Evolutionary conservation across 2,113 vertebrate genomes (phyloP).

Genomic region (Cathartes aura): DNA sequence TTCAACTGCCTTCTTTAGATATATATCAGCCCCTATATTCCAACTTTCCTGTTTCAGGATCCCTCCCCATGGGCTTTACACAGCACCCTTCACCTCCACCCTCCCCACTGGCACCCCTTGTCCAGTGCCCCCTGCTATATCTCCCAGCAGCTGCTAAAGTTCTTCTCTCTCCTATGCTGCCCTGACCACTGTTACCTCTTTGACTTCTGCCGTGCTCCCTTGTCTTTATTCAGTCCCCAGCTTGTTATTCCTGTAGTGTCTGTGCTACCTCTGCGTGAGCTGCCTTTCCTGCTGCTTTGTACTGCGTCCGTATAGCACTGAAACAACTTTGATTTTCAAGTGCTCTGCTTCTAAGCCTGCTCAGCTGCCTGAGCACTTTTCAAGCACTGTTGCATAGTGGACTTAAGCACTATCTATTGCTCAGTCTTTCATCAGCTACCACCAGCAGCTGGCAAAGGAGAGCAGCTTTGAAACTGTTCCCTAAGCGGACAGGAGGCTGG

Average conservation of each 20-base stretch:
- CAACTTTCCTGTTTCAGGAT: not conserved
- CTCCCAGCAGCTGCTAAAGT: not conserved
- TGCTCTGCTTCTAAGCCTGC: not conserved
- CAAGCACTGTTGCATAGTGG: not conserved
- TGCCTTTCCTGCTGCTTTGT: not conserved
- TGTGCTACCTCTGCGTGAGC: not conserved
- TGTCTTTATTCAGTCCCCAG: not conserved
- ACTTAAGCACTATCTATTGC: not conserved
- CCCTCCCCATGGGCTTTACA: not conserved
- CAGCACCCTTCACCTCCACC: not conserved
- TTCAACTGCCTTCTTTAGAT: not conserved
- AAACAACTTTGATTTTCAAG: constrained; percentile 14
- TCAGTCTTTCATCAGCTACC: not conserved
- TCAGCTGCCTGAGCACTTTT: not conserved
- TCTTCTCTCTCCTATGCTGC: not conserved
- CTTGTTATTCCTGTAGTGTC: not conserved
- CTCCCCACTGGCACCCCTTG: not conserved
- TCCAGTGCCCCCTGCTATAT: not conserved
- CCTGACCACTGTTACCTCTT: not conserved
- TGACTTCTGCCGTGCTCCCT: not conserved
- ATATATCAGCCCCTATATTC: not conserved
- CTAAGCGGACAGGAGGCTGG: not conserved
- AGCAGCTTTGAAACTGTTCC: not conserved
- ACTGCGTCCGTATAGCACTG: not conserved
- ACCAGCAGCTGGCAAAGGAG: not conserved